Evolutionary conservation across 2,113 vertebrate genomes (phyloP), one percentile per base, ranked within the genome.

Genomic region (Leucosticte australis): DNA sequence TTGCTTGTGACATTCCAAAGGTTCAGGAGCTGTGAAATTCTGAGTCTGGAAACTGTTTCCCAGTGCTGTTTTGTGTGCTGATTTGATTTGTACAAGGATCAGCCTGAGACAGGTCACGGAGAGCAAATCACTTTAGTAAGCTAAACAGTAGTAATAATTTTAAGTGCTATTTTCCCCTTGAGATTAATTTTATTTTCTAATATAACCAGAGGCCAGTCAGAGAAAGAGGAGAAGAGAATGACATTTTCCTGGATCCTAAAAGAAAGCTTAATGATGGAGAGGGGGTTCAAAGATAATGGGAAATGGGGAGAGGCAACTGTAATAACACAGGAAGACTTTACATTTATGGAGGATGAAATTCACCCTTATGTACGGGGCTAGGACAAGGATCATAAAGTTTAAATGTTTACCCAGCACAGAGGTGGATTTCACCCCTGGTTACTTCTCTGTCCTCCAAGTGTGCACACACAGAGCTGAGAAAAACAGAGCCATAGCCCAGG

Each of bases 171-270:
- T 96, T 97, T 96, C 96, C 96, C 96, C 96, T 96, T 93, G 96
- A 97, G 96, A 97, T 96, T 97, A 97, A 97, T 97, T 97, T 97
- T 97, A 96, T 97, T 97, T 97, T 96, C 95, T 95, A 97, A 92
- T 96, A 94, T 93, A 96, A 96, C 95, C 92, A 95, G 93, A 91
- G 89, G 95, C 96, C 87, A 95, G 93, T 60, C 65, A 60, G 86
- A 91, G 95, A 93, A 97, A 87, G 60, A 92, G 85, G 92, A 95
- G 75, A 96, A 87, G 89, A 89, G 85, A 97, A 96, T 94, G 93
- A 96, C 96, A 95, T 95, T 96, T 94, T 88, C 85, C 90, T 96
- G 93, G 95, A 94, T 88, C 90, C 92, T 91, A 91, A 90, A 94
- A 97, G 92, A 89, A 94, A 95, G 87, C 95, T 96, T 97, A 96